Evolutionary conservation across 2,113 vertebrate species (phyloP).

Genomic region (Plecturocebus donacophilus): DNA sequence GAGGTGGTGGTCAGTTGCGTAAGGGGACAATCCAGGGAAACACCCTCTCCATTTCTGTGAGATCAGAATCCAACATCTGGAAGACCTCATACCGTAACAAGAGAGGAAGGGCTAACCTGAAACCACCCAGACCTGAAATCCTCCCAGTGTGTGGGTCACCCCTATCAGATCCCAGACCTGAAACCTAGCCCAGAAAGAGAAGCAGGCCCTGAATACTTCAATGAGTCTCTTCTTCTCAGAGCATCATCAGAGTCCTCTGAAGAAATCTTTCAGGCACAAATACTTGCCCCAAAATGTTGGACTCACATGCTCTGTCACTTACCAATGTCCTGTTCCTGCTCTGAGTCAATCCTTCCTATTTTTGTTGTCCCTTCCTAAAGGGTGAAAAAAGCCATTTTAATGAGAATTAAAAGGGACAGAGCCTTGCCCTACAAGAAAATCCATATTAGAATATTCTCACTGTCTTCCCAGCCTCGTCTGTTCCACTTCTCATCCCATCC

Average conservation of each 20-base stretch:
- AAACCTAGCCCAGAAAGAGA: background rate
- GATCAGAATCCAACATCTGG: background rate
- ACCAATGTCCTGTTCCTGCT: constrained; percentile 95
- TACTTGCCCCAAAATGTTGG: background rate
- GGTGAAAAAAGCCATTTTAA: background rate
- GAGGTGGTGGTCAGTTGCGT: background rate
- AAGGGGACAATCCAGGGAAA: background rate
- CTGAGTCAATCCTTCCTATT: constrained; percentile 91
- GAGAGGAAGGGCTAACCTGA: background rate
- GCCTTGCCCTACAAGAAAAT: background rate
- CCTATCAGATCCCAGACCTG: background rate
- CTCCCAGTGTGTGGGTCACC: background rate
- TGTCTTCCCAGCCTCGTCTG: background rate
- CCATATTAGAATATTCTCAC: background rate
- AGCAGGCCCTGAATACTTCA: background rate
- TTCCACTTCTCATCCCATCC: background rate
- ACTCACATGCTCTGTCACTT: constrained; percentile 72
- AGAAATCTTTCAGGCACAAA: background rate
- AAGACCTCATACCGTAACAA: background rate
- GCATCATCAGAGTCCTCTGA: background rate
- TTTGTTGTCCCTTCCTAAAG: constrained; percentile 94
- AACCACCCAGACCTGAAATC: background rate
- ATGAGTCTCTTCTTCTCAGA: background rate
- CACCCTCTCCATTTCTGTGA: background rate
- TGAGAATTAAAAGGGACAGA: constrained; percentile 30